Percentiles rank a stretch among this genome's conserved stretches.
These are phyloP conservation scores for Bembecia ichneumoniformis DNA, from an alignment of 2,888 invertebrate genomes.

Conservation along the genomic window DNA sequence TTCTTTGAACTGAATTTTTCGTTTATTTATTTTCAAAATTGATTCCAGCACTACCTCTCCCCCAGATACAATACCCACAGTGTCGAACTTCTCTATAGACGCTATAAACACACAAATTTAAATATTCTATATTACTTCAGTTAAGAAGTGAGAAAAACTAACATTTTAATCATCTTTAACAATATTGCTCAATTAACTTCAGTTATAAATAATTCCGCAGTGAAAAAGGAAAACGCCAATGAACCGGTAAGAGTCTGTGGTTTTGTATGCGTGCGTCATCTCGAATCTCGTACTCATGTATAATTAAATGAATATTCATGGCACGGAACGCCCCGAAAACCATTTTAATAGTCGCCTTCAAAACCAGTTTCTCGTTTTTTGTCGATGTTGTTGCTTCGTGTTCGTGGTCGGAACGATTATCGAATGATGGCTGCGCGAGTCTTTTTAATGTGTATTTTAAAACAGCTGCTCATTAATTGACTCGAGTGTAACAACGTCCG, in stretches of 20 bases:
- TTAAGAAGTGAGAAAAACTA: too few relatives aligned
- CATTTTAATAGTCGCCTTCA: constrained; percentile 40
- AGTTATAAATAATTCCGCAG: constrained; percentile 34
- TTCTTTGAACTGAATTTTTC: constrained; percentile 9
- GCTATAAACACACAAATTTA: too few relatives aligned
- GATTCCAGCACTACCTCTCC: constrained; percentile 4
- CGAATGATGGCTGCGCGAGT: constrained; percentile 34
- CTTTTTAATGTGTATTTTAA: constrained; percentile 45
- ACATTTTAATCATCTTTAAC: too few relatives aligned
- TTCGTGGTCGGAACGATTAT: constrained; percentile 43
- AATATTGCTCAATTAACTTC: neutral
- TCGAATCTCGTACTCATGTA: constrained; percentile 37
- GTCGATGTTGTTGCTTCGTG: constrained; percentile 44
- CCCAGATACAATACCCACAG: too few relatives aligned
- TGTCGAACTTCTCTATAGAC: too few relatives aligned
- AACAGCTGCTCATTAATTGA: constrained; percentile 42
- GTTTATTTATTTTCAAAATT: constrained; percentile 19
- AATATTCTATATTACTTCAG: too few relatives aligned
- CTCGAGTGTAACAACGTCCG: constrained; percentile 35
- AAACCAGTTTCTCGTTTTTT: constrained; percentile 52
- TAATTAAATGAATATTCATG: constrained; percentile 60
- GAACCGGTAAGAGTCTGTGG: constrained; percentile 31
- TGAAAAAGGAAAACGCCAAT: constrained; percentile 27
- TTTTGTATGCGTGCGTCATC: constrained; percentile 44
- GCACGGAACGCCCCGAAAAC: constrained; percentile 40